Percentiles rank a stretch among this genome's conserved stretches.
Evolutionary conservation across 2,888 invertebrate genomes (phyloP).

Genomic region (Vesta saturnalis): DNA sequence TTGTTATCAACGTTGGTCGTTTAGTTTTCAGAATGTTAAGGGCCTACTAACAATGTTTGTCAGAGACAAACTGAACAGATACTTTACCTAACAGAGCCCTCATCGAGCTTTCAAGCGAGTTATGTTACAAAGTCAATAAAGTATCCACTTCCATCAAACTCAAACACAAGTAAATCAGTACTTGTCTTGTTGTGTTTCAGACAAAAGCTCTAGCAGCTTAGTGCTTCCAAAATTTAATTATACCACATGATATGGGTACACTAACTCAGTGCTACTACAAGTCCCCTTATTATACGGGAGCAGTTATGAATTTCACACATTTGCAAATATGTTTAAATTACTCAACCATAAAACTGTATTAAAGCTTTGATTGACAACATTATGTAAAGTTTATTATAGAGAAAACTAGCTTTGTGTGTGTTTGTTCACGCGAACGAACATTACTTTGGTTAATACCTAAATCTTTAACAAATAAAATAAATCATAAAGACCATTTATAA

Average conservation of each 20-base stretch:
- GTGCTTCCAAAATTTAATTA: conserved; percentile 35
- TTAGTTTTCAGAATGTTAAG: conserved; percentile 30
- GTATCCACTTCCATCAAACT: conserved; percentile 54
- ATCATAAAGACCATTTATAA: no score
- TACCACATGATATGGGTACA: conserved; percentile 26
- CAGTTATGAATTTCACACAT: conserved; percentile 8
- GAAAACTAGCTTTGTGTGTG: no score
- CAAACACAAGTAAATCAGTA: conserved; percentile 55
- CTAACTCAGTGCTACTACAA: conserved; percentile 16
- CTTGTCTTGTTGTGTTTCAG: conserved; percentile 47
- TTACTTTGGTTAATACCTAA: no score
- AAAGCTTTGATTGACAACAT: neutral
- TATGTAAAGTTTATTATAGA: neutral
- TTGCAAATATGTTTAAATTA: neutral
- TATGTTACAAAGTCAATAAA: conserved; percentile 55
- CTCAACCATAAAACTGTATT: neutral
- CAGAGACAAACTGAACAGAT: conserved; percentile 50
- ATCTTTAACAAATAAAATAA: no score
- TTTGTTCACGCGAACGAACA: no score
- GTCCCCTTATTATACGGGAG: neutral
- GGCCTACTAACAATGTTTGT: conserved; percentile 47
- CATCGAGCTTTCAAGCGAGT: conserved; percentile 46
- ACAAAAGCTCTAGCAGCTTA: conserved; percentile 35
- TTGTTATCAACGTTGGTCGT: conserved; percentile 28
- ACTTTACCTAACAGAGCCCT: conserved; percentile 51